These are phyloP conservation scores for Heliconius ismenius DNA, from an alignment of 2,888 invertebrate genomes.

Conservation along the genomic window DNA sequence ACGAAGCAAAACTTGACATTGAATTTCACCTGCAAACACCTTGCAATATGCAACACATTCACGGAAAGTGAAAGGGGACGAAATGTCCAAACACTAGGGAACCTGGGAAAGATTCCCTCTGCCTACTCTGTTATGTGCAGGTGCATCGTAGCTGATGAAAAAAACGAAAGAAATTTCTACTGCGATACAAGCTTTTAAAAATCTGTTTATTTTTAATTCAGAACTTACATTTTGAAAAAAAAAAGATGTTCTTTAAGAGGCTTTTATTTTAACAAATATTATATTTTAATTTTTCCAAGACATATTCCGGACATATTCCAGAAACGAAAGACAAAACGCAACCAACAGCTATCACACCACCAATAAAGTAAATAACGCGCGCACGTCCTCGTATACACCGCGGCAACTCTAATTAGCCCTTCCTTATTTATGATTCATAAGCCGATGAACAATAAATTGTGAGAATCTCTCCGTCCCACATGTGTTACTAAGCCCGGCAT, in stretches of 20 bases:
- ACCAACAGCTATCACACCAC: constrained; percentile 16
- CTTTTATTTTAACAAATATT: too few relatives aligned
- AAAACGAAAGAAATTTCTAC: not conserved
- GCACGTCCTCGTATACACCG: constrained; percentile 44
- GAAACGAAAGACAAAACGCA: constrained; percentile 1
- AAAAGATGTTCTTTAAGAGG: too few relatives aligned
- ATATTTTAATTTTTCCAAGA: too few relatives aligned
- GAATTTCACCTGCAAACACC: too few relatives aligned
- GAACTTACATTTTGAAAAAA: not conserved
- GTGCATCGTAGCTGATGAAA: not conserved
- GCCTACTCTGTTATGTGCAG: not conserved
- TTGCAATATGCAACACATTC: too few relatives aligned
- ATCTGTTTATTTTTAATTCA: too few relatives aligned
- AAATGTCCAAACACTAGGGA: not conserved
- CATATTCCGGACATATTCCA: not conserved
- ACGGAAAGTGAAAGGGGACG: too few relatives aligned
- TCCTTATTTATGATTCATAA: constrained; percentile 82
- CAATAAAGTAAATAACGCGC: constrained; percentile 53
- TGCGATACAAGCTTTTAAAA: too few relatives aligned
- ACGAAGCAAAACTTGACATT: not conserved
- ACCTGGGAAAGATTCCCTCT: not conserved
- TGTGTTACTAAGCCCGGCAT: constrained; percentile 78
- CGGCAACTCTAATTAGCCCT: constrained; percentile 78
- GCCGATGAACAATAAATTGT: constrained; percentile 81
- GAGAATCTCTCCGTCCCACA: constrained; percentile 79